Conservation (phyloP, 2,888 invertebrate genomes). For the Rhynchonema sp. region DNA sequence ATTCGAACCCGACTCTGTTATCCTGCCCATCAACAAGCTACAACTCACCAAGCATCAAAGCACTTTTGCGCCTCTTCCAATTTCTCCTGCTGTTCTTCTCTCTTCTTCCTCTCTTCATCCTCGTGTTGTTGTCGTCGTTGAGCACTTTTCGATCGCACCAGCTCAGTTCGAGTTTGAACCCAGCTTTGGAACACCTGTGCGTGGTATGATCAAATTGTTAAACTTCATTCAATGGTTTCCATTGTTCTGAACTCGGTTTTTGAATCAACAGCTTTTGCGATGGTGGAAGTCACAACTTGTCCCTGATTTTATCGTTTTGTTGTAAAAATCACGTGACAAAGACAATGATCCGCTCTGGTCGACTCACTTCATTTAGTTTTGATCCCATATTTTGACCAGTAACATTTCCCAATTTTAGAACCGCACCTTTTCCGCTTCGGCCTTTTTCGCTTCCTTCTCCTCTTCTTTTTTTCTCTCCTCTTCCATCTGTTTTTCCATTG, state of each 20-base stretch:
- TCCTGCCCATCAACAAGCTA: too few relatives aligned
- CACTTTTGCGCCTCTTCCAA: neutral
- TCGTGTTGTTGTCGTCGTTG: neutral
- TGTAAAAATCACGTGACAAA: too few relatives aligned
- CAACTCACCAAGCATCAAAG: neutral
- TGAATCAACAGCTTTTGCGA: too few relatives aligned
- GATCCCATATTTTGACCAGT: neutral
- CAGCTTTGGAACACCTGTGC: too few relatives aligned
- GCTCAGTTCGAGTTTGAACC: too few relatives aligned
- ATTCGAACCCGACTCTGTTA: too few relatives aligned
- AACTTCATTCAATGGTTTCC: too few relatives aligned
- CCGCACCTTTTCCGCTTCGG: neutral
- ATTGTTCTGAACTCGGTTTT: too few relatives aligned
- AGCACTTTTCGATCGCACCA: neutral
- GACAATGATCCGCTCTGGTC: too few relatives aligned
- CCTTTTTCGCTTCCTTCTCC: neutral
- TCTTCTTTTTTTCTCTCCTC: neutral
- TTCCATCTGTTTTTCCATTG: neutral
- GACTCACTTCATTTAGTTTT: neutral
- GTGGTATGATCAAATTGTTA: too few relatives aligned
- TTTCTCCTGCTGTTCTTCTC: neutral
- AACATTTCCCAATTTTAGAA: neutral
- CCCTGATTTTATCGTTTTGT: too few relatives aligned
- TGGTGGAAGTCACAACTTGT: too few relatives aligned
- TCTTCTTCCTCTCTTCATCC: neutral